These are phyloP conservation scores for Chesias legatella DNA, from an alignment of 2,888 invertebrate species.

Conservation along the genomic window DNA sequence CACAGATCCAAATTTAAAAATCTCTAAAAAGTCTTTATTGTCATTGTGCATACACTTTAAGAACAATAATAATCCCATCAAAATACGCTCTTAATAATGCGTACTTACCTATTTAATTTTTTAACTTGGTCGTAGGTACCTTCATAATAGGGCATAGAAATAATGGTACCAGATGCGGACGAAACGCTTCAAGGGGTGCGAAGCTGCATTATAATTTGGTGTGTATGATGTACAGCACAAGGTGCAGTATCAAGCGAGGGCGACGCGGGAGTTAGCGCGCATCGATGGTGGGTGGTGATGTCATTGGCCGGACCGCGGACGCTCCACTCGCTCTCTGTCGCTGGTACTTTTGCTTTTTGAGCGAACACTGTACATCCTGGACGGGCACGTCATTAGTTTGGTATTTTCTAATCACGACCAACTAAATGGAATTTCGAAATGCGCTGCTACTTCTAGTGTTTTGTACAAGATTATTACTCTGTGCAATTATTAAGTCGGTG, in stretches of 20 bases:
- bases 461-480: too few relatives aligned
- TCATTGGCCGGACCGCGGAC: conserved; percentile 69
- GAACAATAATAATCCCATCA: too few relatives aligned
- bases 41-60: too few relatives aligned
- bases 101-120: conserved; percentile 36
- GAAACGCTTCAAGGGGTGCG: conserved; percentile 33
- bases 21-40: too few relatives aligned
- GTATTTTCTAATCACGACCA: conserved; percentile 64
- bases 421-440: conserved; percentile 40
- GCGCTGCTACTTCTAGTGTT: conserved; percentile 16
- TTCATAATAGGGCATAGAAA: conserved; percentile 50
- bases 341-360: conserved; percentile 73
- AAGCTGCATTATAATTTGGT: conserved; percentile 31
- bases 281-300: conserved; percentile 53
- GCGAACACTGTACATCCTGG: conserved; percentile 66
- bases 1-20: too few relatives aligned
- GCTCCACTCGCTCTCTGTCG: conserved; percentile 61
- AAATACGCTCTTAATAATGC: conserved; percentile 17
- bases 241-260: conserved; percentile 38
- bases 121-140: conserved; percentile 35
- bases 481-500: too few relatives aligned
- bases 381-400: conserved; percentile 62
- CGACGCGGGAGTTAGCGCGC: conserved; percentile 40
- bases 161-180: conserved; percentile 38
- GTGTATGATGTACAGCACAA: conserved; percentile 38